A percentile compares a stretch with the other conserved stretches of the same genome.
Evolutionary conservation across 2,113 vertebrate species (phyloP).

Genomic region (Protobothrops flavoviridis): DNA sequence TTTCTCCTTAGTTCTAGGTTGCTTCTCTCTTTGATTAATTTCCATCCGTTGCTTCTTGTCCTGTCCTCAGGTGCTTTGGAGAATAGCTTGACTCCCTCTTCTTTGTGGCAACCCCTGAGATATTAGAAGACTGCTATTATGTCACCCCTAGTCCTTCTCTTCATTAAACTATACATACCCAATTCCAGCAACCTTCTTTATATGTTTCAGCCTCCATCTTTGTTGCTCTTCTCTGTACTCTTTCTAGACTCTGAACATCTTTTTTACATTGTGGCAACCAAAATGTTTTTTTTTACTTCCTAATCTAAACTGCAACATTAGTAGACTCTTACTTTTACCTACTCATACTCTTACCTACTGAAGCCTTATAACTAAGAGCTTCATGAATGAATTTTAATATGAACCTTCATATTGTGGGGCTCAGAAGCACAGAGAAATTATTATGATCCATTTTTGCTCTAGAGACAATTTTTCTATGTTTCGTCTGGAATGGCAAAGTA

Average conservation of each 20-base stretch:
- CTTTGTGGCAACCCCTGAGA: background rate
- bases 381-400: background rate
- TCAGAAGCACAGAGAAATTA: background rate
- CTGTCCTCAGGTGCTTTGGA: background rate
- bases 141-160: no score
- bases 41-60: background rate
- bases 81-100: background rate
- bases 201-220: no score
- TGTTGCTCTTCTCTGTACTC: no score
- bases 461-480: background rate
- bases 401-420: background rate
- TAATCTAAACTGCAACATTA: background rate
- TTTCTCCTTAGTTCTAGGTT: background rate
- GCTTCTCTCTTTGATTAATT: background rate
- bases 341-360: background rate
- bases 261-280: no score
- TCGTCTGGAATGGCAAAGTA: background rate
- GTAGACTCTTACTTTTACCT: background rate
- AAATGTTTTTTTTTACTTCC: background rate
- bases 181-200: no score
- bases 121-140: background rate
- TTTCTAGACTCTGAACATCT: no score
- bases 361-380: background rate
- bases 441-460: background rate
- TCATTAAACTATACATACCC: no score